These are phyloP conservation scores for Leptinotarsa undecemlineata DNA, from an alignment of 1,140 invertebrate species.

Conservation along the genomic window DNA sequence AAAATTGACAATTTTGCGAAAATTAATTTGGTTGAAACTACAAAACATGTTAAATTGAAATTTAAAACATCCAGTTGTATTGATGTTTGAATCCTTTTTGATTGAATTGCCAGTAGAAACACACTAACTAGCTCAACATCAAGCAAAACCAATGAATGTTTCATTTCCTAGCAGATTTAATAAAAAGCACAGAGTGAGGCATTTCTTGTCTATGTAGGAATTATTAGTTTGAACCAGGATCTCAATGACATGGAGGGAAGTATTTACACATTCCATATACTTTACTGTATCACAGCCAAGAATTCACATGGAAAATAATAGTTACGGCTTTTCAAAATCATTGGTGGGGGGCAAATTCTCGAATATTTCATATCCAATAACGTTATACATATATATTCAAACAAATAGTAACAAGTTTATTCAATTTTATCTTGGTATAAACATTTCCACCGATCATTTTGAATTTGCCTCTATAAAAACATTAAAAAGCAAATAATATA, in stretches of 20 bases:
- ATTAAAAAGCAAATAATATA: slow-evolving; percentile 44
- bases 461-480: slow-evolving; percentile 39
- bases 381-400: too few relatives aligned
- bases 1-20: too few relatives aligned
- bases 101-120: background rate
- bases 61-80: slow-evolving; percentile 4
- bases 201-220: slow-evolving; percentile 43
- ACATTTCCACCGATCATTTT: background rate
- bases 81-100: background rate
- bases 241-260: slow-evolving; percentile 51
- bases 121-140: slow-evolving; percentile 13
- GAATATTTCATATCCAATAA: background rate
- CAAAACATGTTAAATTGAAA: background rate
- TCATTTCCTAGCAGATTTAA: slow-evolving; percentile 23
- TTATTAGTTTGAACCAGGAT: slow-evolving; percentile 38
- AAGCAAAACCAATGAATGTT: slow-evolving; percentile 19
- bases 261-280: slow-evolving; percentile 53
- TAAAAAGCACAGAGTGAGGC: slow-evolving; percentile 46
- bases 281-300: slow-evolving; percentile 57
- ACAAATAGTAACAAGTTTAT: too few relatives aligned
- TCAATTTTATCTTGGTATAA: background rate
- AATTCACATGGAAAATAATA: slow-evolving; percentile 54
- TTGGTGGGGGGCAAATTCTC: background rate
- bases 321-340: background rate
- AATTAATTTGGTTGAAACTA: slow-evolving; percentile 14